These are phyloP conservation scores for Epizoanthus stellaris DNA, from an alignment of 92 coral and sea anemone genomes.

Conservation along the genomic window DNA sequence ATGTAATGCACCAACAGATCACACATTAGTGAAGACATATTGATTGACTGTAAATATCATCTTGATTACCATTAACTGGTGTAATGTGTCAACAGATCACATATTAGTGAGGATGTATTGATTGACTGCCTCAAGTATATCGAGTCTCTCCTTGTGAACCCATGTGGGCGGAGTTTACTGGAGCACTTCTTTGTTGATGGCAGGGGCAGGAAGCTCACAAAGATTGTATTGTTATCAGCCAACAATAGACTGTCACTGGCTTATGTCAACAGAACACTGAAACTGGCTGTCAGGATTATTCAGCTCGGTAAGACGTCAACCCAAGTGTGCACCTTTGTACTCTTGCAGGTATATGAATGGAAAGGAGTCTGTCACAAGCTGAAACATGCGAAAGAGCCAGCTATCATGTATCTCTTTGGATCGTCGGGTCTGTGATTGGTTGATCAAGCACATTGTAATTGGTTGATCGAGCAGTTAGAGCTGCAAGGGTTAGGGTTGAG, in stretches of 20 bases:
- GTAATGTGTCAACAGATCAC: slow-evolving; percentile 60
- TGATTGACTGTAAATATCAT: slow-evolving; percentile 47
- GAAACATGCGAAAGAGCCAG: no score
- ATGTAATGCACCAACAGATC: slow-evolving; percentile 62
- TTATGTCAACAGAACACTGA: slow-evolving; percentile 92
- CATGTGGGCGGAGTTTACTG: slow-evolving; percentile 74
- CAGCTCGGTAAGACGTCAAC: slow-evolving; percentile 79
- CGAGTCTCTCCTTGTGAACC: slow-evolving; percentile 87
- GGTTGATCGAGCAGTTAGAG: no score
- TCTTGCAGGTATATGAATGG: background rate
- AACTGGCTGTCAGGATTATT: slow-evolving; percentile 82
- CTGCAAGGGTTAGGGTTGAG: no score
- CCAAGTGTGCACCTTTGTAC: background rate
- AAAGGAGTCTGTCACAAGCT: no score
- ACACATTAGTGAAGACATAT: slow-evolving; percentile 82
- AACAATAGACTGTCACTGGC: slow-evolving; percentile 85
- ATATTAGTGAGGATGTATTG: slow-evolving; percentile 85
- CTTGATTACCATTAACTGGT: slow-evolving; percentile 2
- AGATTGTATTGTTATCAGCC: slow-evolving; percentile 83
- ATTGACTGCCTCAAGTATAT: slow-evolving; percentile 91
- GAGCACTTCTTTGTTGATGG: slow-evolving; percentile 82
- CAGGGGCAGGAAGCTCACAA: slow-evolving; percentile 75
- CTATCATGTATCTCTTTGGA: no score
- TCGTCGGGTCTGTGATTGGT: no score
- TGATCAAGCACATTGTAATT: no score